These are phyloP conservation scores for Noctua comes DNA, from an alignment of 2,888 invertebrate genomes.

Conservation along the genomic window DNA sequence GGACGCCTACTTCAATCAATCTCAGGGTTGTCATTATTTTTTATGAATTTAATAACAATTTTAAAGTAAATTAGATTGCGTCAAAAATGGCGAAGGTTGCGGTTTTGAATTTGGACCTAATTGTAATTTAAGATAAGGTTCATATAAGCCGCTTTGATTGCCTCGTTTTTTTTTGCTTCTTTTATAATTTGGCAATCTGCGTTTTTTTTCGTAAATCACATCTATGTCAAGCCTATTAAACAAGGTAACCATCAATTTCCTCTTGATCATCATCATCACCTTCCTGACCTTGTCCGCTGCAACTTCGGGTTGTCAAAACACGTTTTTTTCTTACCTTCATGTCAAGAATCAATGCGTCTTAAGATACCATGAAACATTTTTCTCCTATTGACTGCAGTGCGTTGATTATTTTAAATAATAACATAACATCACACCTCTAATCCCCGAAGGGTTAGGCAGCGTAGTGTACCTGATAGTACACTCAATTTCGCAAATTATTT, in stretches of 20 bases:
- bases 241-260: background rate
- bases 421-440: no score
- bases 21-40: conserved; percentile 49
- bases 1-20: conserved; percentile 49
- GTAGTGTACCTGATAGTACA: no score
- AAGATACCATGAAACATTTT: no score
- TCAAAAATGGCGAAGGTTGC: conserved; percentile 31
- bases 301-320: no score
- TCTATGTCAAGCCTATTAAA: background rate
- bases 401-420: no score
- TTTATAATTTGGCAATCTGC: background rate
- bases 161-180: background rate
- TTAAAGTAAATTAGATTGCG: conserved; percentile 50
- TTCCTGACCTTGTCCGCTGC: no score
- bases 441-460: no score
- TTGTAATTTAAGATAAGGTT: conserved; percentile 38
- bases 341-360: no score
- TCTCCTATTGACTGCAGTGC: no score
- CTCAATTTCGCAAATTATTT: no score
- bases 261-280: no score
- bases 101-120: conserved; percentile 43
- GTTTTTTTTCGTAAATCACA: background rate
- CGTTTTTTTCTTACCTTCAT: no score
- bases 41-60: conserved; percentile 58
- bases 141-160: background rate